Percentiles rank a stretch among this genome's conserved stretches.
phyloP scores from a whole-genome alignment of 2,113 vertebrate genomes.

The Thomomys bottae region DNA sequence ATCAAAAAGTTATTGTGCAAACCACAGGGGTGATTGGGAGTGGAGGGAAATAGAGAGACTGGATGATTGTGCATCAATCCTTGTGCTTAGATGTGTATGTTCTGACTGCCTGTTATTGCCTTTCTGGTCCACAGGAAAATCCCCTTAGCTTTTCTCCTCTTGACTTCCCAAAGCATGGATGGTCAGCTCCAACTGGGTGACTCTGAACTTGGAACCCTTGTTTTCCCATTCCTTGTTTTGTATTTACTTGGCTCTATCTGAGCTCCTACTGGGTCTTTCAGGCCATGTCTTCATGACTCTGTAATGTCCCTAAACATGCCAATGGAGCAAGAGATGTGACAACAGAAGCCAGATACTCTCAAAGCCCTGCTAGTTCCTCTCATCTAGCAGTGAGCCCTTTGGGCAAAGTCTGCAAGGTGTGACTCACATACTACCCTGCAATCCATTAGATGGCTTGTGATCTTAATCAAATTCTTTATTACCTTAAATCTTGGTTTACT shows the following conservation, averaged over 20 bases:
- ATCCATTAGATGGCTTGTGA: not conserved
- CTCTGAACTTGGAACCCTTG: slow-evolving; percentile 20
- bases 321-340: not conserved
- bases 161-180: not conserved
- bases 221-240: not conserved
- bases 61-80: not conserved
- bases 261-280: not conserved
- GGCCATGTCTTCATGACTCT: not conserved
- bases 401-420: not conserved
- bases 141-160: not conserved
- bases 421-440: not conserved
- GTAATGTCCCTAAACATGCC: no score
- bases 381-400: not conserved
- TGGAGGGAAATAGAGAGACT: not conserved
- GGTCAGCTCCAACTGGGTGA: not conserved
- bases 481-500: not conserved
- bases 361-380: not conserved
- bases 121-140: not conserved
- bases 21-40: not conserved
- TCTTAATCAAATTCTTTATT: not conserved
- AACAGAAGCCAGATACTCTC: not conserved
- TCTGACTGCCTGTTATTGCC: slow-evolving; percentile 17
- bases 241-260: slow-evolving; percentile 5
- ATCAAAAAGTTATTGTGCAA: not conserved
- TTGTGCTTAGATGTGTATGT: slow-evolving; percentile 9